Conservation (phyloP, 2,888 invertebrate genomes). For the Balanococcus diminutus region DNA sequence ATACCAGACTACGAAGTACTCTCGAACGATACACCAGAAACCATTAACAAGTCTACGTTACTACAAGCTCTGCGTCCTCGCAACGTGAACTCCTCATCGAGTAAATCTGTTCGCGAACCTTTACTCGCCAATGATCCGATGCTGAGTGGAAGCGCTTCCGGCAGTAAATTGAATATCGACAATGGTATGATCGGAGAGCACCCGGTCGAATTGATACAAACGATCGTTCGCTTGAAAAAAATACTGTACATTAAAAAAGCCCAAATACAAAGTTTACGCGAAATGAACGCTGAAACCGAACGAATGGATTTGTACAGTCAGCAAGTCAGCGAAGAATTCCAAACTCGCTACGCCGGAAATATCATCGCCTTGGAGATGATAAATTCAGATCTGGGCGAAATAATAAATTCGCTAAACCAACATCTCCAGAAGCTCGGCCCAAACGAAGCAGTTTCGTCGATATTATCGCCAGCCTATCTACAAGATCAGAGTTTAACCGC, state of each 20-base stretch:
- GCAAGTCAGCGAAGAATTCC: constrained; percentile 83
- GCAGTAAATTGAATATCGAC: constrained; percentile 29
- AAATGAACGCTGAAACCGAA: constrained; percentile 90
- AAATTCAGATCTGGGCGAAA: constrained; percentile 74
- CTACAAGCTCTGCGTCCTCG: constrained; percentile 56
- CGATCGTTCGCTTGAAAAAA: constrained; percentile 77
- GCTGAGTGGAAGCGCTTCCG: constrained; percentile 34
- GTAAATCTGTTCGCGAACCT: constrained; percentile 34
- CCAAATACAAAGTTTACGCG: constrained; percentile 78
- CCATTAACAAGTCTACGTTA: constrained; percentile 66
- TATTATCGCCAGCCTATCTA: constrained; percentile 71
- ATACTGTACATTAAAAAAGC: constrained; percentile 81
- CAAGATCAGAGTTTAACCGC: constrained; percentile 66
- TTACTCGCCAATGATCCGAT: constrained; percentile 49
- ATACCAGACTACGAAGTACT: constrained; percentile 96
- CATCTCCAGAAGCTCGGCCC: constrained; percentile 56
- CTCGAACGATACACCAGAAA: constrained; percentile 89
- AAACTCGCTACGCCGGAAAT: constrained; percentile 79
- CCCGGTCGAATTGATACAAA: constrained; percentile 56
- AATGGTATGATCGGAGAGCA: constrained; percentile 54
- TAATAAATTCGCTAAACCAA: constrained; percentile 55
- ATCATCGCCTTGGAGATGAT: constrained; percentile 89
- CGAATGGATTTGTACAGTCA: constrained; percentile 81
- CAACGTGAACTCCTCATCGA: neutral
- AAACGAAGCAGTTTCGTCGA: constrained; percentile 56